Percentiles rank a stretch among this genome's conserved stretches.
Conservation (phyloP, 2,888 invertebrate species). For the Dione juno region DNA sequence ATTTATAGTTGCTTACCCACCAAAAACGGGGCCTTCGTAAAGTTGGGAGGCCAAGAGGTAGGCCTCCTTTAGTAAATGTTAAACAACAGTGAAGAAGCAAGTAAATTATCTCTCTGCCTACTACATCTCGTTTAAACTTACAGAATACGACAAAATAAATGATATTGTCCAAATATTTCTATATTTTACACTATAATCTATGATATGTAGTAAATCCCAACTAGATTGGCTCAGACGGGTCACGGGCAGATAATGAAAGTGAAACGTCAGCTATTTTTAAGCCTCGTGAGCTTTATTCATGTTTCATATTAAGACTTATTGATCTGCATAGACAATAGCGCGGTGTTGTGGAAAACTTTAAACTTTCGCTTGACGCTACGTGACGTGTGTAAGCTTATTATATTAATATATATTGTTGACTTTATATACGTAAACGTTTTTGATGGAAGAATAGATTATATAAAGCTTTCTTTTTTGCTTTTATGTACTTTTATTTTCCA, state of each 20-base stretch:
- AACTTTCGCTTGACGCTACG: slow-evolving; percentile 7
- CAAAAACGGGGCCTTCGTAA: too few species aligned
- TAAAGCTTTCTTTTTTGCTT: neutral
- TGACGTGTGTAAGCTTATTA: neutral
- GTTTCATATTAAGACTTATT: slow-evolving; percentile 16
- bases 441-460: neutral
- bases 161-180: neutral
- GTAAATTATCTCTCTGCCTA: too few species aligned
- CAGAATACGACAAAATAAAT: too few species aligned
- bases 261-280: slow-evolving; percentile 30
- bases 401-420: slow-evolving; percentile 5
- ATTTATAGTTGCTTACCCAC: too few species aligned
- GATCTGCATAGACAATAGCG: slow-evolving; percentile 9
- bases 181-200: neutral
- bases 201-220: neutral
- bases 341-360: slow-evolving; percentile 2
- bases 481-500: too few species aligned
- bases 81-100: too few species aligned
- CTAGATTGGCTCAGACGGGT: neutral
- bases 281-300: slow-evolving; percentile 8
- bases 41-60: too few species aligned
- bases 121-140: too few species aligned
- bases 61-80: too few species aligned
- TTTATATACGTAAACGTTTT: neutral
- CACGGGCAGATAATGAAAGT: slow-evolving; percentile 19